phyloP scores from a whole-genome alignment of 2,113 vertebrate species.

The Caranx melampygus region DNA sequence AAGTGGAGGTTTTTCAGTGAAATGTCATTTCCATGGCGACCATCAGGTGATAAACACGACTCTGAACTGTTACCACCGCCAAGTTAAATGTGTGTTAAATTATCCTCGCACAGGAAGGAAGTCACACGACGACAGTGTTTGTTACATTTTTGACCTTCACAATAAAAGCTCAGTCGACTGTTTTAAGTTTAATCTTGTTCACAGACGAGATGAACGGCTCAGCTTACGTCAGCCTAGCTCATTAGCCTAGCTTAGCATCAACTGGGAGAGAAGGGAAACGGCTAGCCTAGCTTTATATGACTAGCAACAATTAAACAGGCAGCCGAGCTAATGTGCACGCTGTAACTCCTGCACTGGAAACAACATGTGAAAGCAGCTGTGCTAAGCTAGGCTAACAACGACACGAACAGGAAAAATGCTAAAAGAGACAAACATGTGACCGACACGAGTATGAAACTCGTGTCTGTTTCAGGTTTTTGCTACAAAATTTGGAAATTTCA shows the following conservation, averaged over 20 bases:
- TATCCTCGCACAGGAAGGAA: not conserved
- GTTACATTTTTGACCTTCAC: not conserved
- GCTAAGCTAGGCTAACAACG: conserved; percentile 14
- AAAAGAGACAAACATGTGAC: not conserved
- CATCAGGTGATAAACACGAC: not conserved
- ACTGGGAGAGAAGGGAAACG: not conserved
- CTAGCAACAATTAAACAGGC: not conserved
- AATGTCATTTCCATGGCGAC: not conserved
- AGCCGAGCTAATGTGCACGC: not conserved
- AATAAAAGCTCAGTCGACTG: not conserved
- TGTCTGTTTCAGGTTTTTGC: not conserved
- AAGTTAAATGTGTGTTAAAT: not conserved
- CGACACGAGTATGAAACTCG: not conserved
- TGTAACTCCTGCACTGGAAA: not conserved
- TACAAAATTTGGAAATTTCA: not conserved
- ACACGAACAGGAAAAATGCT: not conserved
- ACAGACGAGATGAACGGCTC: not conserved
- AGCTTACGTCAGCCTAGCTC: not conserved
- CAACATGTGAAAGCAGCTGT: not conserved
- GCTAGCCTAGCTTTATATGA: not conserved
- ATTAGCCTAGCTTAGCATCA: conserved; percentile 20
- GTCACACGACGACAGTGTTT: too few species aligned
- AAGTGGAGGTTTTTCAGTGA: not conserved
- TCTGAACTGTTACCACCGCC: not conserved
- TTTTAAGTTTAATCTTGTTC: not conserved